Evolutionary conservation across 2,888 invertebrate genomes (phyloP).

Genomic region (Quadroppia sp.): DNA sequence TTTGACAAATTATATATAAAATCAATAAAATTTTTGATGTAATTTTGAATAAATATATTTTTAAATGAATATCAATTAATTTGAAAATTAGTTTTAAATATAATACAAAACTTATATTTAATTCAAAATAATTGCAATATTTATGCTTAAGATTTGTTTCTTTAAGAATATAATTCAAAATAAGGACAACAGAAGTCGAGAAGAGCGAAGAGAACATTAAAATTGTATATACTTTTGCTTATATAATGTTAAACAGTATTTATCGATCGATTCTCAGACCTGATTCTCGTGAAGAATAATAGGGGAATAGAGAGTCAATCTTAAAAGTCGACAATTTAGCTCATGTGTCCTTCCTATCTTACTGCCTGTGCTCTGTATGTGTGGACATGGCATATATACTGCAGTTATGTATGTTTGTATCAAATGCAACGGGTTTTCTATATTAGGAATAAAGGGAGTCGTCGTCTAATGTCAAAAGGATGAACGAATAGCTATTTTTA

Average conservation of each 20-base stretch:
- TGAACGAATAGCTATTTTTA: slow-evolving; percentile 33
- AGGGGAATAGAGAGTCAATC: slow-evolving; percentile 27
- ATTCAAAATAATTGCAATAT: too few relatives aligned
- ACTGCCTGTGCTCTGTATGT: neutral
- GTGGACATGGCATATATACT: too few relatives aligned
- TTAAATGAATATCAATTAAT: too few relatives aligned
- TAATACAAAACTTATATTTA: too few relatives aligned
- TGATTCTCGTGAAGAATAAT: slow-evolving; percentile 25
- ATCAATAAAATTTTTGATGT: too few relatives aligned
- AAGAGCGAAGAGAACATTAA: neutral
- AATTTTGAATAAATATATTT: too few relatives aligned
- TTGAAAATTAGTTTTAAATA: too few relatives aligned
- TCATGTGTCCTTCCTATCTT: neutral
- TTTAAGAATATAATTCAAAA: slow-evolving; percentile 12
- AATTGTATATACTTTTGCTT: neutral
- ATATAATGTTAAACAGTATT: neutral
- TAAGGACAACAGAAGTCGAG: slow-evolving; percentile 24
- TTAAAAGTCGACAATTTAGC: neutral
- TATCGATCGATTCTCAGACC: slow-evolving; percentile 30
- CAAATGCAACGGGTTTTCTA: slow-evolving; percentile 26
- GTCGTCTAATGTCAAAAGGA: slow-evolving; percentile 34
- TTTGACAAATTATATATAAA: too few relatives aligned
- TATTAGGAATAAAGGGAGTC: slow-evolving; percentile 37
- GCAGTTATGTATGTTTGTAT: neutral
- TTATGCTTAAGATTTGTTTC: too few relatives aligned